phyloP scores from a whole-genome alignment of 1,140 invertebrate species.

The Forficula auricularia region DNA sequence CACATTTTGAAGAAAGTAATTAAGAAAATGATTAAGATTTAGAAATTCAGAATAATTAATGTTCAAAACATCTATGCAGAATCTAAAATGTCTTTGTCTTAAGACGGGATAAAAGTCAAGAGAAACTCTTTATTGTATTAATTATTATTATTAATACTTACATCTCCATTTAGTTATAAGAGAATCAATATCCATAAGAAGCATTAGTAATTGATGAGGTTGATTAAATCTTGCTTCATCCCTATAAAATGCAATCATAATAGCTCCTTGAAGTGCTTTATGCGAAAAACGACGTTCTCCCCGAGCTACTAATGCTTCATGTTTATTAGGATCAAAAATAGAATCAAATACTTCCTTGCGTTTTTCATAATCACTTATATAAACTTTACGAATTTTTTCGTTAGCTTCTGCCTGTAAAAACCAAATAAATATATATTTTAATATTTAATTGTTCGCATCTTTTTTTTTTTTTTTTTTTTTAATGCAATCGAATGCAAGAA shows the following conservation, averaged over 20 bases:
- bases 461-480: too few relatives aligned
- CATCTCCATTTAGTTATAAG: constrained; percentile 99
- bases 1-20: too few relatives aligned
- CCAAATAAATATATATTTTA: too few relatives aligned
- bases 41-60: too few relatives aligned
- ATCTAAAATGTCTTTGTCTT: too few relatives aligned
- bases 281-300: constrained; percentile 83
- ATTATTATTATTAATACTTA: too few relatives aligned
- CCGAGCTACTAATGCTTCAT: constrained; percentile 58
- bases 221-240: constrained; percentile 93
- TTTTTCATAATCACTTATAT: constrained; percentile 55
- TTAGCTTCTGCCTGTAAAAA: constrained; percentile 37
- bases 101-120: too few relatives aligned
- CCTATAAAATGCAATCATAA: constrained; percentile 93
- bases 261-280: constrained; percentile 79
- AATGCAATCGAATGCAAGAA: too few relatives aligned
- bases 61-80: too few relatives aligned
- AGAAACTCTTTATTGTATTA: too few relatives aligned
- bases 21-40: too few relatives aligned
- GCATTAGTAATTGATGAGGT: constrained; percentile 81
- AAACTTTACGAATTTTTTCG: constrained; percentile 35
- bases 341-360: constrained; percentile 70
- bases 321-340: constrained; percentile 67
- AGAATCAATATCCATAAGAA: constrained; percentile 95
- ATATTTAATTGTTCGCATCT: too few relatives aligned